These are phyloP conservation scores for Indri indri DNA, from an alignment of 2,113 vertebrate genomes.

Conservation along the genomic window DNA sequence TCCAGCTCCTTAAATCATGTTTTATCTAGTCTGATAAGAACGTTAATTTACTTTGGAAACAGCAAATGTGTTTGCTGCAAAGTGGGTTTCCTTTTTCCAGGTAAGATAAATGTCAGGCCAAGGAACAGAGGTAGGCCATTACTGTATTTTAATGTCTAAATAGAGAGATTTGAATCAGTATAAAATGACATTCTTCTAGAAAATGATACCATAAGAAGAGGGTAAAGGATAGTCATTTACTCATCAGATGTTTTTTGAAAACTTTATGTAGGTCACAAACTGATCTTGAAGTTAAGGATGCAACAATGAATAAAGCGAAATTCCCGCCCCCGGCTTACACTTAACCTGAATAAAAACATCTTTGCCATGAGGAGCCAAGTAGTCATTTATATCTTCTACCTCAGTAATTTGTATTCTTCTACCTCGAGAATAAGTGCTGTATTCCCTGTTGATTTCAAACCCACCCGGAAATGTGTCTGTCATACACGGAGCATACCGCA, in stretches of 20 bases:
- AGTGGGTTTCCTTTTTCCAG: neutral
- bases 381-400: fast-evolving
- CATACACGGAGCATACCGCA: fast-evolving
- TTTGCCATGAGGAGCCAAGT: neutral
- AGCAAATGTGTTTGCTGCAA: neutral
- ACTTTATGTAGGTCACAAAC: neutral
- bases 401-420: neutral
- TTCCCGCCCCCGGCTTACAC: fast-evolving
- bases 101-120: neutral
- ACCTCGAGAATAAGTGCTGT: fast-evolving
- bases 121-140: neutral
- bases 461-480: neutral
- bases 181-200: neutral
- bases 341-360: neutral
- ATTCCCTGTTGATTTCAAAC: too few relatives aligned
- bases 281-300: neutral
- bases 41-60: neutral
- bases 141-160: neutral
- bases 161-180: neutral
- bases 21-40: neutral
- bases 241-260: neutral
- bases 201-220: neutral
- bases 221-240: neutral
- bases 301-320: neutral
- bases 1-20: neutral